Base-by-base conservation (phyloP, 2,797 vertebrate genomes). In the Nannoperca obscura region DNA sequence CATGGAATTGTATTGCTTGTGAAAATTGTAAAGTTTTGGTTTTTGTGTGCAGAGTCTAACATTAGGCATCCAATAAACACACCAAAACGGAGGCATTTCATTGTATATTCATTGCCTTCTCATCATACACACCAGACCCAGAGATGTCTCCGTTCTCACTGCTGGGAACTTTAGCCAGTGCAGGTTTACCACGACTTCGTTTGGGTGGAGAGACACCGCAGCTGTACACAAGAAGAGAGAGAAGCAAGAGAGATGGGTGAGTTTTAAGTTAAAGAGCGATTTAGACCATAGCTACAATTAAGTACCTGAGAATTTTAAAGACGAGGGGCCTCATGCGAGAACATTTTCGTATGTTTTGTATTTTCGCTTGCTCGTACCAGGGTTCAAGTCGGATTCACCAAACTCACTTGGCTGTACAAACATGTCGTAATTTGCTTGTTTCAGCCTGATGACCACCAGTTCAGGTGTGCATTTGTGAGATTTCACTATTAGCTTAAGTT, bases 121-220 rank as follows among this genome's bases (percentile, higher is more conserved):
- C 2, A 38, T 66, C 60, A 84, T 83, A 91, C 92, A 88, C 83
- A 92, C 86, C 94, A 90, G 96, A 95, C 73, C 95, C 94, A 0
- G 94, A 81, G 72, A 92, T 84, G 82, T 97, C 97, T 86, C 95
- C 95, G 0, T 97, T 97, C 73, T 96, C 95, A 60, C 93, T 95
- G 72, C 95, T 95, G n/a, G 97, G 97, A 70, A 96, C 94, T 84
- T 97, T 96, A 63, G 96, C 95, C 61, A 99, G 93, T 24, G 98
- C 97, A 14, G 98, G 97, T 92, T 99, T 99, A 76, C 98, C 98
- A 66, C 97, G 95, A 67, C 97, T 98, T 47, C 96, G 94, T 91
- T 98, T 99, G 67, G 96, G 96, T 64, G 97, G 97, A 12, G 95
- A 89, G 83, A 95, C 93, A 81, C 95, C 95, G 74, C 94, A 85